Base-by-base conservation (phyloP, 1,140 invertebrate genomes). In the Drosophila persimilis region DNA sequence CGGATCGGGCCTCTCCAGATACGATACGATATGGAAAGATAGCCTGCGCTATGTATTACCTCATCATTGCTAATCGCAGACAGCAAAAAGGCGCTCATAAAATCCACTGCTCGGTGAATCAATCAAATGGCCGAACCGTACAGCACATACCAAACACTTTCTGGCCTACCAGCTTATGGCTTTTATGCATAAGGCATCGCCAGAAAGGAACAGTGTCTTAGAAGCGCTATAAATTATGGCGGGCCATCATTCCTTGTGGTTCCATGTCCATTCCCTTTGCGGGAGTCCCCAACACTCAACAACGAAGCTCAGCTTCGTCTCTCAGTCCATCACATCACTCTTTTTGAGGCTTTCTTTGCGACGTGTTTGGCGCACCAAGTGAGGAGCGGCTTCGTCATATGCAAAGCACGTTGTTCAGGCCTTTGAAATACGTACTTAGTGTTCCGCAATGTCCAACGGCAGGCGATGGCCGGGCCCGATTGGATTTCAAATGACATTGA, bases 281-380 rank as follows among this genome's bases (percentile, higher is more conserved):
- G 35, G 4, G 24, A 13, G 11, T 3, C 35, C 35, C 35, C 4
- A 39, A 39, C 35, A 13, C 35, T 39, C 13, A 39, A 17, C 17
- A 17, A 17, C 17, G 17, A 17, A 39, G 35, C 35, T 41, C 51
- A 39, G 31, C 51, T 53, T 39, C 31, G 51, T 13, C 31, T 41
- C 31, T 22, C 48, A 51, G 43, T 11, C 43, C 45, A 39, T 39
- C 11, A 39, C 11, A 39, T 39, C 11, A 39, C 11, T 39, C 35
- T 39, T 39, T 39, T 39, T 39, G 35, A 13, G 35, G 35, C 35
- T 13, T 39, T 39, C 4, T 50, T 41, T 41, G 61, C 50, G 62
- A 76, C 73, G 73, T 76, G 73, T 73, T 73, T 73, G 73, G 73
- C 67, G 67, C 73, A 72, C 61, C 61, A 75, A 75, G 56, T 75